Evolutionary conservation across 92 coral and sea anemone species (phyloP).

Genomic region (Parazoanthus swiftii): DNA sequence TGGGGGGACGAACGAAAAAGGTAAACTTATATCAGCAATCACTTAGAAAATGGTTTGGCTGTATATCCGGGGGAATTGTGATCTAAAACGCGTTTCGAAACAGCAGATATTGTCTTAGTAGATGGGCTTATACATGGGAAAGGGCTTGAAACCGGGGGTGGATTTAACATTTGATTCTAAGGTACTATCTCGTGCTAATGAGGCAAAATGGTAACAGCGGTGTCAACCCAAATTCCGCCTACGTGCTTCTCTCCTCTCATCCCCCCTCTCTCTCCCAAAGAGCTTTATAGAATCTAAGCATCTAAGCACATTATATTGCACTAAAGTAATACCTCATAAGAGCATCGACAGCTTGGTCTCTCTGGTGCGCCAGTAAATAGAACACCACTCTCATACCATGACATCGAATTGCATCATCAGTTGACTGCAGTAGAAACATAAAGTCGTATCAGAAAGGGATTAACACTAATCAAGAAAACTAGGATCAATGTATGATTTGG

Average conservation of each 20-base stretch:
- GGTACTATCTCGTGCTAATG: too few relatives aligned
- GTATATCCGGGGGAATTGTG: too few relatives aligned
- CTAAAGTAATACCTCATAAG: conserved; percentile 66
- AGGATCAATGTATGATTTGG: too few relatives aligned
- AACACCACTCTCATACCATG: conserved; percentile 84
- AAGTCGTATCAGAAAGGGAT: neutral
- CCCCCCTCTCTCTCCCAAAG: neutral
- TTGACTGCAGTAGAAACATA: conserved; percentile 59
- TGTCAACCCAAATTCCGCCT: neutral
- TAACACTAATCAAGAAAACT: too few relatives aligned
- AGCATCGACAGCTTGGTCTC: conserved; percentile 68
- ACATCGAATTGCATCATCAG: conserved; percentile 68
- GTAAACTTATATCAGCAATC: neutral
- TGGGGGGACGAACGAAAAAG: conserved; percentile 26
- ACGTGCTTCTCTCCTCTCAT: too few relatives aligned
- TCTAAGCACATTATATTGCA: neutral
- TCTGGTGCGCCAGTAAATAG: conserved; percentile 80
- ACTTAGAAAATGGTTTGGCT: too few relatives aligned
- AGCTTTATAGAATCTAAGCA: neutral
- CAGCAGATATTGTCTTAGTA: too few relatives aligned
- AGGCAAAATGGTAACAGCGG: too few relatives aligned
- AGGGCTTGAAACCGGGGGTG: too few relatives aligned
- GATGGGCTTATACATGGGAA: too few relatives aligned
- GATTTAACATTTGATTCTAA: too few relatives aligned
- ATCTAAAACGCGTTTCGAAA: too few relatives aligned